Percentiles rank a stretch among this genome's conserved stretches.
phyloP scores from a whole-genome alignment of 2,113 vertebrate species.

The Ornithorhynchus anatinus region DNA sequence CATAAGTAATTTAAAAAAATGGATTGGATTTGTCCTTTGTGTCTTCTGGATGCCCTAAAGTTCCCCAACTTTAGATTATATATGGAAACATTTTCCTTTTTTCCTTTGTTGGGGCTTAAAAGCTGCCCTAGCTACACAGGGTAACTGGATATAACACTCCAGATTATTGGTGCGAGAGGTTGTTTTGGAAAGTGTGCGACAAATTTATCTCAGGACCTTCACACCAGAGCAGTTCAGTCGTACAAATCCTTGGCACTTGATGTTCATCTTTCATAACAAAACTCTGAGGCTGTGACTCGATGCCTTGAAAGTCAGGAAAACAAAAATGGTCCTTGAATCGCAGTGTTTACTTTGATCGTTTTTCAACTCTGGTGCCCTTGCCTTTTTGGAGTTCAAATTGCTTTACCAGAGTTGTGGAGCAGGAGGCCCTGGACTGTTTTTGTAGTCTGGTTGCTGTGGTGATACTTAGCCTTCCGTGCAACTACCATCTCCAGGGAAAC shows the following conservation, averaged over 20 bases:
- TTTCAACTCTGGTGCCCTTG: slow-evolving; percentile 73
- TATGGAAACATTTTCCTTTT: too few relatives aligned
- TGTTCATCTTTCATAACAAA: slow-evolving; percentile 64
- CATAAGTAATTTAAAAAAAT: too few relatives aligned
- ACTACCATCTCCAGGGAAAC: slow-evolving; percentile 66
- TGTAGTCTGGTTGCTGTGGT: slow-evolving; percentile 80
- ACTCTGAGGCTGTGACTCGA: slow-evolving; percentile 51
- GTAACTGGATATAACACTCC: slow-evolving; percentile 66
- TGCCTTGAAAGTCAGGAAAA: slow-evolving; percentile 69
- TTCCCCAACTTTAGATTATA: not conserved
- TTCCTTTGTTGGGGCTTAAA: slow-evolving; percentile 41
- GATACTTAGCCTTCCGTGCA: slow-evolving; percentile 70
- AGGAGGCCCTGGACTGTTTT: slow-evolving; percentile 74
- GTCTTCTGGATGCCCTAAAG: slow-evolving; percentile 7
- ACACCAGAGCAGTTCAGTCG: slow-evolving; percentile 44
- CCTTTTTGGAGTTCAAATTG: slow-evolving; percentile 70
- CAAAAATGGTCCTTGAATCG: slow-evolving; percentile 59
- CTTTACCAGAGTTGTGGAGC: slow-evolving; percentile 73
- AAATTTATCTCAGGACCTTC: slow-evolving; percentile 58
- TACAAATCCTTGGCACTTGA: slow-evolving; percentile 57
- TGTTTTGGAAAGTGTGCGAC: slow-evolving; percentile 70
- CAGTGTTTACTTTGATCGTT: slow-evolving; percentile 75
- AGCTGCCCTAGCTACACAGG: slow-evolving; percentile 76
- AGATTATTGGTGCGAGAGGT: slow-evolving; percentile 59
- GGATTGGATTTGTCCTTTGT: too few relatives aligned